Percentiles rank a stretch among this genome's conserved stretches.
These are phyloP conservation scores for Epizoanthus rinbou DNA, from an alignment of 92 coral and sea anemone genomes.

Conservation along the genomic window DNA sequence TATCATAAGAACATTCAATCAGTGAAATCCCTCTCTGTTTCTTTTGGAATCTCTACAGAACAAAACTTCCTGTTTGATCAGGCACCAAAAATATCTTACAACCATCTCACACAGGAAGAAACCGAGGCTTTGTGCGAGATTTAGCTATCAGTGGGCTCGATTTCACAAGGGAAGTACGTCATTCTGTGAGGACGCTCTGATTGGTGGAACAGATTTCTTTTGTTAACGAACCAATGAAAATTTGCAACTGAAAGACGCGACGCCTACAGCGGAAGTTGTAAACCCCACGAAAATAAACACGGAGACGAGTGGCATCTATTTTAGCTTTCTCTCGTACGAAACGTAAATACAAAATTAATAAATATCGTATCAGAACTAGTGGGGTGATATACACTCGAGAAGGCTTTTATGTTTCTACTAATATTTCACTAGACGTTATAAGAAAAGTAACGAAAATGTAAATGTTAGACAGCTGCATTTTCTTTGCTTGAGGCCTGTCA, in stretches of 20 bases:
- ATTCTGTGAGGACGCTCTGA: neutral
- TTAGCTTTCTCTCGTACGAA: neutral
- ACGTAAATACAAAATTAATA: neutral
- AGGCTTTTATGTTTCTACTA: neutral
- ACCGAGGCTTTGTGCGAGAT: neutral
- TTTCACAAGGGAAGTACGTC: constrained; percentile 41
- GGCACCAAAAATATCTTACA: constrained; percentile 9
- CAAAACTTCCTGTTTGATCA: constrained; percentile 47
- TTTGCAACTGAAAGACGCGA: neutral
- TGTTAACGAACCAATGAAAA: constrained; percentile 14
- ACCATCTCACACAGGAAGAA: constrained; percentile 37
- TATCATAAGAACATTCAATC: constrained; percentile 9
- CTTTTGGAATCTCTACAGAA: constrained; percentile 10
- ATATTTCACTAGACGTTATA: too few species aligned
- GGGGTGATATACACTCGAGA: neutral
- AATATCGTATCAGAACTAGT: neutral
- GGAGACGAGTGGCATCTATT: neutral
- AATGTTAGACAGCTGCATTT: too few species aligned
- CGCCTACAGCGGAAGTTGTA: constrained; percentile 37
- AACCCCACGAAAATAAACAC: constrained; percentile 22
- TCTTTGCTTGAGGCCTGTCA: too few species aligned
- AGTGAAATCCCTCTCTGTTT: constrained; percentile 28
- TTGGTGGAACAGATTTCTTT: constrained; percentile 7
- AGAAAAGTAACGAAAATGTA: too few species aligned
- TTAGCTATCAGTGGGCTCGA: neutral